These are phyloP conservation scores for Tylochromis polylepis DNA, from an alignment of 2,113 vertebrate genomes.

Conservation along the genomic window DNA sequence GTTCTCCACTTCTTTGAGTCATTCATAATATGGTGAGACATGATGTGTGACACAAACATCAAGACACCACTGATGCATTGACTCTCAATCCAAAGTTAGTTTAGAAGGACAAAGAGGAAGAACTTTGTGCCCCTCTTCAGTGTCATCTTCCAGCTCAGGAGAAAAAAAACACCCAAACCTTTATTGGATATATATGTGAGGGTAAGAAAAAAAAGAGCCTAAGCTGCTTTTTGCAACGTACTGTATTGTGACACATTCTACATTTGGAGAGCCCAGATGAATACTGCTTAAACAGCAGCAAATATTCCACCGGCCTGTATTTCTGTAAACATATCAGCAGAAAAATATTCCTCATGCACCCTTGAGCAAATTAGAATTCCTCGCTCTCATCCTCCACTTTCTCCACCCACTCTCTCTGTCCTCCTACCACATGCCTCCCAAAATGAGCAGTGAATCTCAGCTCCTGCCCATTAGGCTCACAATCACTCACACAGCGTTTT, in stretches of 20 bases:
- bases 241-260: background rate
- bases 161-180: rapidly evolving
- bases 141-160: background rate
- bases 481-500: background rate
- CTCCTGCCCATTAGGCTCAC: background rate
- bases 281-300: slow-evolving; percentile 4
- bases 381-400: background rate
- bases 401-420: slow-evolving; percentile 38
- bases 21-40: background rate
- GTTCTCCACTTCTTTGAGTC: background rate
- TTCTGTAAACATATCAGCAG: slow-evolving; percentile 31
- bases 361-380: slow-evolving; percentile 46
- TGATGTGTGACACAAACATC: background rate
- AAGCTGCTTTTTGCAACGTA: background rate
- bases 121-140: background rate
- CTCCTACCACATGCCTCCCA: slow-evolving; percentile 24
- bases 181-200: background rate
- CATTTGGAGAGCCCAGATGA: background rate
- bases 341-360: slow-evolving; percentile 38
- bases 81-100: background rate
- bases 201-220: background rate
- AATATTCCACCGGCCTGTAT: slow-evolving; percentile 6
- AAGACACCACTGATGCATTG: background rate
- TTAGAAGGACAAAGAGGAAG: background rate
- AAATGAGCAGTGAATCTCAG: slow-evolving; percentile 30